Base-by-base conservation (phyloP, 2,113 vertebrate genomes). In the Vicugna pacos region DNA sequence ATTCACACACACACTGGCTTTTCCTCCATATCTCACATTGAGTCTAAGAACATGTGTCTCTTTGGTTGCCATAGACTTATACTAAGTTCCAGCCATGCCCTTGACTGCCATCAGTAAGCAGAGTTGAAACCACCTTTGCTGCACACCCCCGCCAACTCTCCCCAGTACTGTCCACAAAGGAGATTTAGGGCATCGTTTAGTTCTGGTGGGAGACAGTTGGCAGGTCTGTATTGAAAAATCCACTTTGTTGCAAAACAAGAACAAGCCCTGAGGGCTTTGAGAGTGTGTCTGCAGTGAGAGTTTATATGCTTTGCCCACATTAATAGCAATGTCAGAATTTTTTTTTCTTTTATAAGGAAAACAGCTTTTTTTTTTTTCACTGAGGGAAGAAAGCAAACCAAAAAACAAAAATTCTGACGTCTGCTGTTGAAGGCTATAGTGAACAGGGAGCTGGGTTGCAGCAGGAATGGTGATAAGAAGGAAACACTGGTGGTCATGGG, bases 1-100 rank as follows among this genome's bases (percentile, higher is more conserved):
- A 48, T 20, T 54, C 19, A 58, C 22, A 12, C 17, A 48, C 8
- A 42, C 64, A 20, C 75, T 73, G 64, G 10, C 10, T 83, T 93
- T 83, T 83, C 50, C n/a, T 88, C 52, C 24, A 15, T 35, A 32
- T 32, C 13, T 80, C n/a, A 35, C 8, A 35, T n/a, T 50, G 76
- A 50, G 50, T 75, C 32, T 93, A 88, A 73, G 85, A 88, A 91
- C 72, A 88, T 30, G 22, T 38, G 24, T 54, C n/a, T 82, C n/a
- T 94, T 52, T 77, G 22, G 22, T 72, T 35, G 38, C 56, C 58
- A 26, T 80, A 54, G 52, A 80, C 56, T 84, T 94, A 15, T 1
- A 22, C 32, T 89, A 26, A n/a, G 20, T 91, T 94, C 62, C 56
- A 58, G 24, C 46, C 54, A 17, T 60, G 42, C 19, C 24, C 12